A percentile compares a stretch with the other conserved stretches of the same genome.
These are phyloP conservation scores for Spodoptera littoralis DNA, from an alignment of 2,888 invertebrate species.

Conservation along the genomic window DNA sequence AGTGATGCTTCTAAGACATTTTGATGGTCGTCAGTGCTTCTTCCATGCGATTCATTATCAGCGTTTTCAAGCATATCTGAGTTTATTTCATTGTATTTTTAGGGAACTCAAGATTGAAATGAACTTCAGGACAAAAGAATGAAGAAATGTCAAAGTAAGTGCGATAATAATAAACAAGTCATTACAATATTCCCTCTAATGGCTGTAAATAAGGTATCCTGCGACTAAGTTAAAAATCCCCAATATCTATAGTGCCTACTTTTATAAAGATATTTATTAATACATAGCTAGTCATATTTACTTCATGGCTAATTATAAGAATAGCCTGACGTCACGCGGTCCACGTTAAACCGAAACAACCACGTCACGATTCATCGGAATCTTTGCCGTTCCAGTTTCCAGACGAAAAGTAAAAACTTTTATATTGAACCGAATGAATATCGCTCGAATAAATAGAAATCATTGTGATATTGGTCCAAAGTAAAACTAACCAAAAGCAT, in stretches of 20 bases:
- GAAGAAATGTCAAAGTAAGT: no score
- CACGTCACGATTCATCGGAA: slow-evolving; percentile 35
- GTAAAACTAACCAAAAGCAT: no score
- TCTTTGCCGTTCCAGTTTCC: slow-evolving; percentile 22
- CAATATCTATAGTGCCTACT: slow-evolving; percentile 19
- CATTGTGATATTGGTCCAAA: neutral
- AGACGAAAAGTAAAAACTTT: slow-evolving; percentile 11
- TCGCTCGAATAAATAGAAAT: neutral
- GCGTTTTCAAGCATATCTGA: slow-evolving; percentile 6
- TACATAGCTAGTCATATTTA: slow-evolving; percentile 37
- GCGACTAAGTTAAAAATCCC: slow-evolving; percentile 4
- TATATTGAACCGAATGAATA: slow-evolving; percentile 1
- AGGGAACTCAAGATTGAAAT: neutral
- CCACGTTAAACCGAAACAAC: slow-evolving; percentile 10
- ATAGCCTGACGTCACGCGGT: slow-evolving; percentile 33
- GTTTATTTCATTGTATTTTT: slow-evolving; percentile 3
- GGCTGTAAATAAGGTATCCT: no score
- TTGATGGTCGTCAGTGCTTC: slow-evolving; percentile 17
- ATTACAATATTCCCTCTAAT: no score
- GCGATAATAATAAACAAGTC: no score
- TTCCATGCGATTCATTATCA: slow-evolving; percentile 16
- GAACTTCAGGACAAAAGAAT: slow-evolving; percentile 1
- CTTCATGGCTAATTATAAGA: slow-evolving; percentile 35
- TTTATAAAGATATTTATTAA: slow-evolving; percentile 16
- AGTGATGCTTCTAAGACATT: slow-evolving; percentile 38